phyloP scores from a whole-genome alignment of 2,888 invertebrate genomes.

The Cremastinae sp. region DNA sequence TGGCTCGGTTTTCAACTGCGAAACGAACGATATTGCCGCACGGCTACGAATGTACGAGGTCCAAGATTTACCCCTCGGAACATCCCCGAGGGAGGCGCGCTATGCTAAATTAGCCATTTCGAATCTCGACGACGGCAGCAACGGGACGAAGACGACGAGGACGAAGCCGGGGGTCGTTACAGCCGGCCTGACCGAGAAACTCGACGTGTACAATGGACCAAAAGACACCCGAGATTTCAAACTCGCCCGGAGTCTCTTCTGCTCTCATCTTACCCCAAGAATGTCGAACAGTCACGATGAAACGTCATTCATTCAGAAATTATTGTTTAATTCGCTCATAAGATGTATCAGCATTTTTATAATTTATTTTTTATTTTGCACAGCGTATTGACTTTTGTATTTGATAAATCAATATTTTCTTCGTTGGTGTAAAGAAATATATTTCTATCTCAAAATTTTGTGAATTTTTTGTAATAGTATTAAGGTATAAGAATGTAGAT shows the following conservation, averaged over 20 bases:
- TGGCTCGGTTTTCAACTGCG: constrained; percentile 33
- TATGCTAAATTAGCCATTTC: constrained; percentile 80
- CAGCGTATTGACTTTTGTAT: not conserved
- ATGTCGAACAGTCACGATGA: not conserved
- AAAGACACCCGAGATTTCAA: constrained; percentile 49
- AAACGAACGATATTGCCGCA: constrained; percentile 10
- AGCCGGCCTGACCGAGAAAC: constrained; percentile 57
- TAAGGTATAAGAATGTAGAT: no score
- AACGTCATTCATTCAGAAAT: not conserved
- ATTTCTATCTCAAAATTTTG: no score
- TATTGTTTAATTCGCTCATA: not conserved
- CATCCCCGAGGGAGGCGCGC: constrained; percentile 73
- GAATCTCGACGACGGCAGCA: constrained; percentile 75
- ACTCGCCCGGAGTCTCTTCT: constrained; percentile 31
- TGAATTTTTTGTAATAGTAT: not conserved
- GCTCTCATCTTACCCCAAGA: constrained; percentile 25
- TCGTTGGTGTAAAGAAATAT: no score
- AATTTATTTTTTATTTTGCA: not conserved
- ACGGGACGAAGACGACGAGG: constrained; percentile 41
- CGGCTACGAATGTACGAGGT: constrained; percentile 24
- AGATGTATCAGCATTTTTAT: not conserved
- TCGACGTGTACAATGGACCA: constrained; percentile 46
- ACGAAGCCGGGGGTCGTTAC: constrained; percentile 62
- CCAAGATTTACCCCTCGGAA: constrained; percentile 50
- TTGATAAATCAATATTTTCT: no score